Evolutionary conservation across 2,888 invertebrate species (phyloP).

Genomic region (Tenodera sinensis): DNA sequence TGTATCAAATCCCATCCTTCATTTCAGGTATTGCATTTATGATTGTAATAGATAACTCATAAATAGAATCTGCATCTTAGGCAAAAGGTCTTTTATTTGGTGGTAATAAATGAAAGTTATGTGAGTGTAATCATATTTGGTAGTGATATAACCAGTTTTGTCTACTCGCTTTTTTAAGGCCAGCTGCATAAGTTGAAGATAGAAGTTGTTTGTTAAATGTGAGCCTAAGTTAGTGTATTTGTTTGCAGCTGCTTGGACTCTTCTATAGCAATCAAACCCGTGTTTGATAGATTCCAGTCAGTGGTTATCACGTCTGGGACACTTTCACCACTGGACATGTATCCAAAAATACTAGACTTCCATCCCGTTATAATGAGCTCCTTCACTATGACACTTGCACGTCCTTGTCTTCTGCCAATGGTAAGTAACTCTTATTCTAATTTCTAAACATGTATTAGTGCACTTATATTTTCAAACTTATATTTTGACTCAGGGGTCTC

Average conservation of each 20-base stretch:
- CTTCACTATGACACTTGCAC: slow-evolving; percentile 96
- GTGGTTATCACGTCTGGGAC: slow-evolving; percentile 99
- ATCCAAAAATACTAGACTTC: slow-evolving; percentile 97
- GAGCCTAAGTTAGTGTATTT: slow-evolving; percentile 8
- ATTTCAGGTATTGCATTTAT: slow-evolving; percentile 54
- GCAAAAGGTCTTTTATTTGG: no score
- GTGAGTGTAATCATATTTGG: no score
- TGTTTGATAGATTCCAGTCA: slow-evolving; percentile 93
- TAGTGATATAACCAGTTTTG: no score
- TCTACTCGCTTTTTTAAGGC: no score
- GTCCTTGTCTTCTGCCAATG: slow-evolving; percentile 96
- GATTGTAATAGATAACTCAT: no score
- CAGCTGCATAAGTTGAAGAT: no score
- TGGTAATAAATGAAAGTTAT: no score
- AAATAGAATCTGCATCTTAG: no score
- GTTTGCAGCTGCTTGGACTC: slow-evolving; percentile 92
- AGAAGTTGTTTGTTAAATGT: neutral
- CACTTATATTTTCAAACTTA: no score
- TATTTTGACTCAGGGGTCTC: no score
- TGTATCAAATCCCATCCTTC: slow-evolving; percentile 81
- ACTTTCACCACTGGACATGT: slow-evolving; percentile 97
- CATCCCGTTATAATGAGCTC: slow-evolving; percentile 95
- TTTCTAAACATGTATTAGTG: no score
- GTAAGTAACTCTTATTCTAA: slow-evolving; percentile 53
- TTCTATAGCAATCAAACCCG: slow-evolving; percentile 95